Base-by-base conservation (phyloP, 2,797 vertebrate species). In the Spondyliosoma cantharus region DNA sequence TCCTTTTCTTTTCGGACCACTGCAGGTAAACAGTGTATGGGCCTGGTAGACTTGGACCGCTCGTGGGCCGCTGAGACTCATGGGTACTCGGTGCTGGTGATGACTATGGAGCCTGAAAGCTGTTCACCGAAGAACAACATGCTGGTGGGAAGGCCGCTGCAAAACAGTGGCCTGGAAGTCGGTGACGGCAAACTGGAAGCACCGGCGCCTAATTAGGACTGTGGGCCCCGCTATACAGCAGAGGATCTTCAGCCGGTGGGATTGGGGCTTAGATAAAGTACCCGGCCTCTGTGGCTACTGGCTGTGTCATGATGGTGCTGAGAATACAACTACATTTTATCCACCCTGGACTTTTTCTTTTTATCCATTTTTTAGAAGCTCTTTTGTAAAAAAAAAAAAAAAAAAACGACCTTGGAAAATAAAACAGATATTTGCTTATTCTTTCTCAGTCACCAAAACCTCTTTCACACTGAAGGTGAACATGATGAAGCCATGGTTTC, bases 61-160 rank as follows among this genome's bases (percentile, higher is more conserved):
- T 95, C 96, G 0, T 95, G 95, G 95, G 96, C 94, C 63, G 97
- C 97, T n/a, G 97, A 97, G 94, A 92, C 94, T 76, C 84, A 7
- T 13, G 95, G 95, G 25, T 99, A 98, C 89, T 94, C 92, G 0
- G 96, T 96, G 57, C 93, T 87, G 76, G 96, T 99, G 85, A 95
- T 97, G 78, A 98, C 97, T 52, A 99, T 99, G 98, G 96, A 98
- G 92, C 98, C 97, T 13, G 96, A 97, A 84, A 97, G 96, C 72
- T 99, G 98, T 84, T 98, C 98, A 32, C 98, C 98, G 7, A 99
- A 99, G 93, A 99, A 99, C 93, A 98, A 99, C 94, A 96, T 99
- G 96, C 90, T 99, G 67, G 94, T 98, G 73, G 98, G 97, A 50
- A 89, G 72, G 62, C 82, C 37, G 0, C 74, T 1, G 15, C 80